Evolutionary conservation across 2,888 invertebrate species (phyloP), one percentile per base, ranked within the genome.

Genomic region (Elysia crispata): DNA sequence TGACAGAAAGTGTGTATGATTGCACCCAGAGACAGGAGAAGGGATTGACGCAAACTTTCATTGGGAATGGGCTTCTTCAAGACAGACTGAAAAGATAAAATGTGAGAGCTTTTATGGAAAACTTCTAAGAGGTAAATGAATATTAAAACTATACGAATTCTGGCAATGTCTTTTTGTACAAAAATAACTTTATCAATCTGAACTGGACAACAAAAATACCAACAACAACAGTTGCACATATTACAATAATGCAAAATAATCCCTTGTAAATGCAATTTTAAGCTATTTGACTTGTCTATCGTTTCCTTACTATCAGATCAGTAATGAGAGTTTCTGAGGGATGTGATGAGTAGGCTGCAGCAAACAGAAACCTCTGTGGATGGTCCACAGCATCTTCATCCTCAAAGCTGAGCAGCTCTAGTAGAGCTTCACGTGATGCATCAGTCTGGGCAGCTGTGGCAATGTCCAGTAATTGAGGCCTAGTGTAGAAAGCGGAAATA

Each of bases 301-400:
- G n/a, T n/a, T n/a, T 72, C 31, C 84, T 66, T 85, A 92, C 92
- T 87, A 90, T 72, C 15, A 92, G 77, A 82, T 90, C 87, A 77
- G 83, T 90, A 18, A 95, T 88, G n/a, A 94, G 91, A 62, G 91
- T 90, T 54, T 93, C 93, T 62, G 94, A 93, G 0, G 95, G 95
- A 86, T 95, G 94, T 0, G 95, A 94, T 0, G 95, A 94, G 70
- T 95, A 93, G 0, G 96, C 95, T 15, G 95, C 90, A 0, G 95
- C 94, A 94, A 96, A 95, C 0, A 96, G 92, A 90, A 96, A 96
- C 80, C 96, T 93, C 89, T 96, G 96, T 0, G 94, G 93, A 49
- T 94, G 91, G 25, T 94, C 94, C n/a, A 94, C 92, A 80, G 93
- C 87, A 28, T 86, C 83, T 15, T 92, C 91, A 50, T 94, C 93